These are phyloP conservation scores for Pteromalus puparum DNA, from an alignment of 1,140 invertebrate genomes.

Conservation along the genomic window DNA sequence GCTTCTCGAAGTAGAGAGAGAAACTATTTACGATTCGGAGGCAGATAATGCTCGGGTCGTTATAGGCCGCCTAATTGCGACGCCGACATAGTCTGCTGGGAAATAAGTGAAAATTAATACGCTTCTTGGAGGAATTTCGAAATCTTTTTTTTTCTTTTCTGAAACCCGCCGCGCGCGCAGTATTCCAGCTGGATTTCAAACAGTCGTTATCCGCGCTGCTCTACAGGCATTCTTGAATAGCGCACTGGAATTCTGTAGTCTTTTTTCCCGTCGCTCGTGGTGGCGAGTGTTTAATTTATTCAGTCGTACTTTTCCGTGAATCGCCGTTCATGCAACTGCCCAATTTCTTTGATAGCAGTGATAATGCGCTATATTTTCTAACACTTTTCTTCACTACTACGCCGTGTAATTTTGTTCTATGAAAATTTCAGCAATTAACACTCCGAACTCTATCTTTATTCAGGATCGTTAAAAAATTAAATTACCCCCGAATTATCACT, in stretches of 20 bases:
- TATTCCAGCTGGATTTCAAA: background rate
- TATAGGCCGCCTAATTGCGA: conserved; percentile 17
- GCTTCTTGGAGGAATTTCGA: conserved; percentile 30
- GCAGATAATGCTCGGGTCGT: conserved; percentile 13
- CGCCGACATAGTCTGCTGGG: background rate
- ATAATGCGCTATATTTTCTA: too few species aligned
- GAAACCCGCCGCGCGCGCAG: background rate
- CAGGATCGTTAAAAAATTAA: too few species aligned
- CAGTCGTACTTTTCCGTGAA: background rate
- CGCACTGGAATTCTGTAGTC: background rate
- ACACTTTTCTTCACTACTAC: background rate
- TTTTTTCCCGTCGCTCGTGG: background rate
- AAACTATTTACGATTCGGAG: conserved; percentile 20
- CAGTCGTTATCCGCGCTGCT: background rate
- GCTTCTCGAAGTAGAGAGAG: background rate
- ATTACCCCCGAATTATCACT: too few species aligned
- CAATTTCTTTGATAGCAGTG: background rate
- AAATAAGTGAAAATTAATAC: conserved; percentile 36
- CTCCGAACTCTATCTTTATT: too few species aligned
- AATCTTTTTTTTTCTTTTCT: conserved; percentile 17
- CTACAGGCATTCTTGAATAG: background rate
- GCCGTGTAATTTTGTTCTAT: too few species aligned
- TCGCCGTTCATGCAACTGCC: background rate
- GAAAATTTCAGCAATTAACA: too few species aligned
- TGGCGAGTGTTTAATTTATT: background rate